Evolutionary conservation across 2,888 invertebrate genomes (phyloP), one percentile per base, ranked within the genome.

Genomic region (Acholoe squamosa): DNA sequence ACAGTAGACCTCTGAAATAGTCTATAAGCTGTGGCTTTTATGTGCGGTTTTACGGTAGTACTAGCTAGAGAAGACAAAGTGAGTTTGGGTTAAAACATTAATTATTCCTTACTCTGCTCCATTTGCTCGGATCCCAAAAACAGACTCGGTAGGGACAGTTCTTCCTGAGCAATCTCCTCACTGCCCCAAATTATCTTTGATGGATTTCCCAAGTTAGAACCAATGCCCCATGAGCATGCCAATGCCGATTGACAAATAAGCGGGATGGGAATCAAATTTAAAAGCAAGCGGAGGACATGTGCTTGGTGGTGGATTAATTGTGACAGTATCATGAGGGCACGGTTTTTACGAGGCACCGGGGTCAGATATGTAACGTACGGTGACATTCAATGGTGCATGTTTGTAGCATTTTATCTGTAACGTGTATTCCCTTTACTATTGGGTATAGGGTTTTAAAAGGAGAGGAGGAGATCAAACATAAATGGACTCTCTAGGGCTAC

Each of bases 51-150:
- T n/a, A n/a, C n/a, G n/a, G n/a, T n/a, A n/a, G n/a, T n/a, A n/a
- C 61, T 22, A 71, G 14, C 16, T 7, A 19, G 61, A 61, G 61
- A 3, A 12, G 22, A 7, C 43, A 43, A 10, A 43, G 43, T 43
- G 43, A 43, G 43, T 43, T 43, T 43, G 61, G n/a, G 61, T 71
- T 71, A 71, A 71, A 25, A 71, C 71, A 28, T 71, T 71, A 71
- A 71, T 71, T 71, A 71, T 28, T 5, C 31, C 31, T n/a, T 71
- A 28, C 71, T 14, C 7, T 3, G 43, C 43, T 43, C 10, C 43
- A 43, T 10, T 43, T 10, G 3, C 43, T 10, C 5, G 5, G 22
- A 61, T 3, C 61, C n/a, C 5, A 61, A 71, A 71, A 71, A 71
- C 31, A 28, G 71, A 25, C 14, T 61, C 61, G 14, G 61, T 28